Conservation (phyloP, 1,140 invertebrate genomes). For the Zaprionus tsacasi region DNA sequence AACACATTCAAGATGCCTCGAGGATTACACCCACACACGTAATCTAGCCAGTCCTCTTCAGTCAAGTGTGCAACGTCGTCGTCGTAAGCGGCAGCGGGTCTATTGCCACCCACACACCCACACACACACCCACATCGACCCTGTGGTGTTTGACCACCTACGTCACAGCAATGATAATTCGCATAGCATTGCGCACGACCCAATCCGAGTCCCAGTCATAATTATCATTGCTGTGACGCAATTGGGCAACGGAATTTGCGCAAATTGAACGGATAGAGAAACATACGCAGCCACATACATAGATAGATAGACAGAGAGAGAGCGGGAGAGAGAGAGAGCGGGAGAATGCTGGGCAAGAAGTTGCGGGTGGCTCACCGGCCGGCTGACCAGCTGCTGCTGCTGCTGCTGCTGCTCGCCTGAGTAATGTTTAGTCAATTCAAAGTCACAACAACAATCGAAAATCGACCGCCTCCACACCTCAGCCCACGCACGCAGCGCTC, state of each 20-base stretch:
- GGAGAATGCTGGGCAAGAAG: slow-evolving; percentile 7
- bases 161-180: slow-evolving; percentile 35
- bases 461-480: slow-evolving; percentile 6
- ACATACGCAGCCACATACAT: slow-evolving; percentile 27
- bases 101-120: slow-evolving; percentile 9
- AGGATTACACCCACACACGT: background rate
- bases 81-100: background rate
- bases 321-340: slow-evolving; percentile 3
- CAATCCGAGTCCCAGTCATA: slow-evolving; percentile 55
- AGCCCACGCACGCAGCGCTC: slow-evolving; percentile 27
- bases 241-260: slow-evolving; percentile 72
- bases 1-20: background rate
- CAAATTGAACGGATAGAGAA: slow-evolving; percentile 68
- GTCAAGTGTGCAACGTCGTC: background rate
- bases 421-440: slow-evolving; percentile 32
- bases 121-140: slow-evolving; percentile 4
- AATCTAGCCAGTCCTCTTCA: background rate
- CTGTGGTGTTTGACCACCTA: background rate
- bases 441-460: slow-evolving; percentile 4
- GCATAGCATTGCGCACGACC: slow-evolving; percentile 40
- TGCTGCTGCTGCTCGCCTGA: slow-evolving; percentile 29
- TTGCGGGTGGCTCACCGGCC: slow-evolving; percentile 4
- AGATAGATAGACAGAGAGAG: background rate
- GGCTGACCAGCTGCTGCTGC: slow-evolving; percentile 17
- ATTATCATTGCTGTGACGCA: slow-evolving; percentile 75